phyloP scores from a whole-genome alignment of 2,113 vertebrate species.

The Daubentonia madagascariensis region DNA sequence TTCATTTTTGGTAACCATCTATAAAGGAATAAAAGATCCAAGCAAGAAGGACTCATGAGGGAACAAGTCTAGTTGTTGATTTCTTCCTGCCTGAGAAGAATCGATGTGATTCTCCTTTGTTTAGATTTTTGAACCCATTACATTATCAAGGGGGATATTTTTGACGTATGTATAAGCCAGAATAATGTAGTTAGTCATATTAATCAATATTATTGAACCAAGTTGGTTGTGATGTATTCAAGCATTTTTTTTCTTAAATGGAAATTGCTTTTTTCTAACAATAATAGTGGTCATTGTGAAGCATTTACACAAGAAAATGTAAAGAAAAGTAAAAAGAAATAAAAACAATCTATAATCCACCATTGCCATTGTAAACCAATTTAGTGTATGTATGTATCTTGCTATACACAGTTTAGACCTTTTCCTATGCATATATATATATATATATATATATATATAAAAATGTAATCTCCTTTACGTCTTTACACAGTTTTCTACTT shows the following conservation, averaged over 20 bases:
- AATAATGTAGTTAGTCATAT: background rate
- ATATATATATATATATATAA: background rate
- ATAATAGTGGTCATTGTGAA: background rate
- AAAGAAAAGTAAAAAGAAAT: background rate
- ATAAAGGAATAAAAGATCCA: background rate
- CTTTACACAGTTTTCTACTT: background rate
- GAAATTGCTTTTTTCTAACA: background rate
- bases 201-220: slow-evolving; percentile 10
- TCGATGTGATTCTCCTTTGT: background rate
- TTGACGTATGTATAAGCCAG: background rate
- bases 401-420: background rate
- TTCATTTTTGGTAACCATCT: background rate
- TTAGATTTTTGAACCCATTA: background rate
- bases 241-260: background rate
- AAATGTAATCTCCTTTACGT: background rate
- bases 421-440: background rate
- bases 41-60: background rate
- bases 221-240: background rate
- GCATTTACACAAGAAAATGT: background rate
- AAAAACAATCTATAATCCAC: background rate
- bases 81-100: background rate
- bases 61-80: background rate
- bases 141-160: background rate
- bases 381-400: background rate
- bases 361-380: background rate